These are phyloP conservation scores for Alviniconcha marisindica DNA, from an alignment of 1,140 invertebrate species.

Conservation along the genomic window DNA sequence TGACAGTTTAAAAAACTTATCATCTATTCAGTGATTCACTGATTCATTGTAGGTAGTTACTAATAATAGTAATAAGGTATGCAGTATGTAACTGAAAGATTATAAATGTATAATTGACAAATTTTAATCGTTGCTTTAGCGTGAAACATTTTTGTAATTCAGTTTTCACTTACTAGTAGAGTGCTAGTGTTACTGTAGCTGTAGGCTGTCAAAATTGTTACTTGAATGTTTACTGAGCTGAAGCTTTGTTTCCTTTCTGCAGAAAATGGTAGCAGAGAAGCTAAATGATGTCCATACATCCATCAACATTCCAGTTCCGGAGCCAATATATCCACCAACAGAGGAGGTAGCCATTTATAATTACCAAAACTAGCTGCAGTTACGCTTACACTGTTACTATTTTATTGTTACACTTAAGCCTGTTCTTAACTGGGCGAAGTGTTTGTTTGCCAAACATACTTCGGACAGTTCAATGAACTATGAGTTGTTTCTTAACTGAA, in stretches of 20 bases:
- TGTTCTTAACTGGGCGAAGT: too few relatives aligned
- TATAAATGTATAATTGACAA: not conserved
- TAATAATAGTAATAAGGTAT: too few relatives aligned
- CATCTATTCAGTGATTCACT: not conserved
- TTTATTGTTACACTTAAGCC: too few relatives aligned
- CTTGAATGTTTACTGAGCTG: not conserved
- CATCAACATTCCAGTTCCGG: constrained; percentile 91
- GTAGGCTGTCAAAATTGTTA: not conserved
- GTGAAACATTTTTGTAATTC: too few relatives aligned
- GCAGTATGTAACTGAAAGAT: not conserved
- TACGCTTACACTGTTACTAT: too few relatives aligned
- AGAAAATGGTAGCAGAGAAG: constrained; percentile 45
- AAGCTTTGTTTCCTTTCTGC: constrained; percentile 27
- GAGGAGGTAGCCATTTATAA: not conserved
- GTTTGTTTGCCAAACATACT: too few relatives aligned
- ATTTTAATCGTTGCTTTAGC: too few relatives aligned
- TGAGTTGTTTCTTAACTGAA: too few relatives aligned
- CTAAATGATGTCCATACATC: constrained; percentile 82
- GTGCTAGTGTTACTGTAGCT: not conserved
- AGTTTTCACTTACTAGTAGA: not conserved
- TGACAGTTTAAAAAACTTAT: not conserved
- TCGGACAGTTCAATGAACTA: too few relatives aligned
- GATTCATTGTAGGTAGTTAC: not conserved
- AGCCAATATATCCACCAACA: constrained; percentile 68
- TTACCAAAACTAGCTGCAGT: too few relatives aligned